Conservation (phyloP, 2,888 invertebrate genomes). For the Epirrhoe tristata region DNA sequence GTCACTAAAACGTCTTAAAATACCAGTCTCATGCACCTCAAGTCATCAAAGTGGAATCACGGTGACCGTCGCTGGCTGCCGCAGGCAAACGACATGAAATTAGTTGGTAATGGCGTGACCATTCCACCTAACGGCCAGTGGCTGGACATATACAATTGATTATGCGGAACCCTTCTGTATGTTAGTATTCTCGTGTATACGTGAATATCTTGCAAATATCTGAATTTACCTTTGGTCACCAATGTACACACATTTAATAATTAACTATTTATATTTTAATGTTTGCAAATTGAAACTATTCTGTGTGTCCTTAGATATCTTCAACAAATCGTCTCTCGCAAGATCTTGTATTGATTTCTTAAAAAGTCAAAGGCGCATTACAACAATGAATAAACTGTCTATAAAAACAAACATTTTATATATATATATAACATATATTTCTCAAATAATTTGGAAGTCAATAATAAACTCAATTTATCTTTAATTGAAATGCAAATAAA, state of each 20-base stretch:
- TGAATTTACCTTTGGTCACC: no score
- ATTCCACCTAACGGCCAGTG: slow-evolving; percentile 80
- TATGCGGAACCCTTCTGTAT: slow-evolving; percentile 65
- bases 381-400: no score
- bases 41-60: slow-evolving; percentile 42
- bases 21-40: slow-evolving; percentile 31
- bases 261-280: no score
- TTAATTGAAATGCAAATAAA: slow-evolving; percentile 24
- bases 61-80: slow-evolving; percentile 70
- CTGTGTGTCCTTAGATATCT: no score
- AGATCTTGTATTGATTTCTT: no score
- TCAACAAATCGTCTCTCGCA: no score
- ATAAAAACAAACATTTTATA: no score
- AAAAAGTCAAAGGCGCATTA: no score
- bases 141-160: slow-evolving; percentile 79
- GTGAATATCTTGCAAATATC: background rate
- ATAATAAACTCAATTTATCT: slow-evolving; percentile 9
- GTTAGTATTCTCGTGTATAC: slow-evolving; percentile 29
- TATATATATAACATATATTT: background rate
- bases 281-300: no score
- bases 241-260: no score
- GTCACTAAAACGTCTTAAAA: slow-evolving; percentile 25
- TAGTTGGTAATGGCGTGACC: slow-evolving; percentile 83
- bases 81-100: slow-evolving; percentile 84
- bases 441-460: background rate